Percentiles rank a stretch among this genome's conserved stretches.
phyloP scores from a whole-genome alignment of 2,797 vertebrate species.

The Bovichtus diacanthus region DNA sequence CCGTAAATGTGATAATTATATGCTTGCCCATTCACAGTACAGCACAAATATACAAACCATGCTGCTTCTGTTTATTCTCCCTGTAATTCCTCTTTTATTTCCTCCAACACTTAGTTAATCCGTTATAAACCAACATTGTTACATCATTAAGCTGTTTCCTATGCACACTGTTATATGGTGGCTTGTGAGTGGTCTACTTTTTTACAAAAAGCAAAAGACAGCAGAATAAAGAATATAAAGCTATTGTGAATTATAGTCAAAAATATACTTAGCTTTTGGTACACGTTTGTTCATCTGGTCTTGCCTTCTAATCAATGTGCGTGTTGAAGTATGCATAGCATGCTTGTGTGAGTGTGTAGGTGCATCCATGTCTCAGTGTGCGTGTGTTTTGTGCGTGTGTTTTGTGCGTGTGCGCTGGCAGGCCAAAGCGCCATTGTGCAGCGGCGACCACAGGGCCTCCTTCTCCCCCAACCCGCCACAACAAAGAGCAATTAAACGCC shows the following conservation, averaged over 20 bases:
- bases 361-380: constrained; percentile 31
- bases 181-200: constrained; percentile 20
- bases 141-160: constrained; percentile 58
- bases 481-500: constrained; percentile 89
- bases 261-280: neutral
- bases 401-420: constrained; percentile 68
- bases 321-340: constrained; percentile 38
- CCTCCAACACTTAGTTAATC: constrained; percentile 67
- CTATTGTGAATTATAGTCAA: constrained; percentile 7
- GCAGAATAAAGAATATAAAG: neutral
- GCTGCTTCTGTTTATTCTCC: constrained; percentile 77
- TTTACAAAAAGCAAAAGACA: constrained; percentile 1
- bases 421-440: constrained; percentile 78
- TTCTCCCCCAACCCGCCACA: constrained; percentile 79
- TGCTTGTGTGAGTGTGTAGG: constrained; percentile 27
- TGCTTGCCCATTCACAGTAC: constrained; percentile 75
- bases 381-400: constrained; percentile 27
- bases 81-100: constrained; percentile 70
- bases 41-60: constrained; percentile 80
- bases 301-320: constrained; percentile 17
- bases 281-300: constrained; percentile 4
- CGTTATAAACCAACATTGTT: constrained; percentile 65
- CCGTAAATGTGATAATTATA: constrained; percentile 90
- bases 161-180: constrained; percentile 17
- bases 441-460: constrained; percentile 78